Base-by-base conservation (phyloP, 1,140 invertebrate species). In the Periplaneta americana region DNA sequence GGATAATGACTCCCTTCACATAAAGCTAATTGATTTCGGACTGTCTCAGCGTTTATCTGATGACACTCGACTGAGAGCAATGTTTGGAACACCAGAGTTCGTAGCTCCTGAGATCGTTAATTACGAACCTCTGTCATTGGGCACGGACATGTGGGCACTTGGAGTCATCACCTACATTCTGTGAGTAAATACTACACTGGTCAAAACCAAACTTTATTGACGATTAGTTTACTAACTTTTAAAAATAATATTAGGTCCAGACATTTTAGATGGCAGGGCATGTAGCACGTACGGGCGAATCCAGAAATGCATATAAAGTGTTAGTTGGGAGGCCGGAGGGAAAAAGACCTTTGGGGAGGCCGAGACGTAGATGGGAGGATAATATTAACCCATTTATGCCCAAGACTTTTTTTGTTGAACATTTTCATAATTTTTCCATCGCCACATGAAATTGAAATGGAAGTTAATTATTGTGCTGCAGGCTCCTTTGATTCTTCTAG, bases 71-170 rank as follows among this genome's bases (percentile, higher is more conserved):
- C 87, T 91, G 34, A 86, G 90, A 83, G 88, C 90, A 66, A 84
- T 91, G 39, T 92, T 91, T 85, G 92, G 91, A 79, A 91, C 90
- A 82, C 92, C 92, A 5, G 91, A 93, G 85, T 88, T 91, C 87
- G 84, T 89, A 87, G 93, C 93, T 18, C 93, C 93, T 75, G 93
- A 94, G 89, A 91, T 94, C 78, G 88, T 94, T 31, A 92, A 92
- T 86, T 94, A 94, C 85, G 93, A 94, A 85, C 92, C 93, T 33
- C 89, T 94, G 31, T 91, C 89, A 83, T 87, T 93, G 22, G 89
- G 90, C 82, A 93, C 93, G 36, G 93, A 94, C 86, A 91, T 94
- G 88, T 94, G 93, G 92, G 92, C 92, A 83, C 88, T 94, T 77
- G 93, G 93, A 31, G 92, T 94, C 34, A 86, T 94, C 34, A 90